Evolutionary conservation across 2,888 invertebrate genomes (phyloP).

Genomic region (Diarsia dahlii): DNA sequence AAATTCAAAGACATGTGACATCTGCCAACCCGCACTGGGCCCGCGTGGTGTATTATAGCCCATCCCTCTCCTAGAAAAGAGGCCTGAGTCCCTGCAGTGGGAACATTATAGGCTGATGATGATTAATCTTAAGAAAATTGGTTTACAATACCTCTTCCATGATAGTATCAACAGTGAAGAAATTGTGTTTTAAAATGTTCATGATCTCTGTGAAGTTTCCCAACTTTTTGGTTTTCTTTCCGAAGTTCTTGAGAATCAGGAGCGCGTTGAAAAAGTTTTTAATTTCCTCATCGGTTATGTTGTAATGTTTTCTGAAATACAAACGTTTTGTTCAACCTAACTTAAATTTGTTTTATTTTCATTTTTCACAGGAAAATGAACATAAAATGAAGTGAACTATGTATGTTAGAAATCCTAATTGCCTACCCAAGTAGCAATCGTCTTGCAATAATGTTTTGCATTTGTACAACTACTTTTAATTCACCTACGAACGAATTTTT

Average conservation of each 20-base stretch:
- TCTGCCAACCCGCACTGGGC: too few relatives aligned
- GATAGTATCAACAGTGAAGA: slow-evolving; percentile 82
- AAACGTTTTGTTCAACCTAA: neutral
- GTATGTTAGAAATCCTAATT: neutral
- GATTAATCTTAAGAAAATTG: neutral
- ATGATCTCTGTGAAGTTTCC: slow-evolving; percentile 74
- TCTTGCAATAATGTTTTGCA: neutral
- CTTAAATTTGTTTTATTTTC: neutral
- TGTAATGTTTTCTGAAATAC: slow-evolving; percentile 71
- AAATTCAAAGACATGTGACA: too few relatives aligned
- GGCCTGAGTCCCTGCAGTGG: too few relatives aligned
- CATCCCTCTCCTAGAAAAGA: too few relatives aligned
- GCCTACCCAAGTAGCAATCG: neutral
- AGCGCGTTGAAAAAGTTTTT: slow-evolving; percentile 76
- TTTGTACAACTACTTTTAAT: neutral
- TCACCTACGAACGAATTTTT: too few relatives aligned
- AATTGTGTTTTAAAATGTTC: slow-evolving; percentile 79
- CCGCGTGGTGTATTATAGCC: too few relatives aligned
- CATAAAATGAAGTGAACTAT: neutral
- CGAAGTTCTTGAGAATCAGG: slow-evolving; percentile 70
- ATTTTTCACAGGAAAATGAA: neutral
- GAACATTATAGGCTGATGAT: too few relatives aligned
- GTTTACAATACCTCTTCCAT: slow-evolving; percentile 82
- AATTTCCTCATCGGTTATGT: slow-evolving; percentile 71
- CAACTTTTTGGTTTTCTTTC: slow-evolving; percentile 54